A percentile compares a stretch with the other conserved stretches of the same genome.
phyloP scores from a whole-genome alignment of 2,113 vertebrate genomes.

The Ceyx margarethae region DNA sequence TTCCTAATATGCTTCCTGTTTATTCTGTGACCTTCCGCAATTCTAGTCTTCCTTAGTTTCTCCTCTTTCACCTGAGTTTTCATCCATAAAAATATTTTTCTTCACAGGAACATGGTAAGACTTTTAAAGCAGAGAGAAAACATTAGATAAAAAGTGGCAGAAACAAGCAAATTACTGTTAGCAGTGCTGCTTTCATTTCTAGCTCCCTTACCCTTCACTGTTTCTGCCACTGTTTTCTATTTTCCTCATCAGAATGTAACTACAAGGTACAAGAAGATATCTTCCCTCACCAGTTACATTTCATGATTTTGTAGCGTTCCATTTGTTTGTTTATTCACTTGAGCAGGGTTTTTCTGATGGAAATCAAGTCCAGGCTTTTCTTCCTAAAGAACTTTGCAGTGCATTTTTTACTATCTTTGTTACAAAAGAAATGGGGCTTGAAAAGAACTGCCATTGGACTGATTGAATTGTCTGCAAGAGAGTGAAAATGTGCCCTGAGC shows the following conservation, averaged over 20 bases:
- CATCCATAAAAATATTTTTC: not conserved
- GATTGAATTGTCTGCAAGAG: slow-evolving; percentile 51
- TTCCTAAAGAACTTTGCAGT: not conserved
- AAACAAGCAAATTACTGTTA: not conserved
- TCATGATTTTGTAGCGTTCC: not conserved
- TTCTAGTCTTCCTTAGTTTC: not conserved
- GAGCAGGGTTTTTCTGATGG: not conserved
- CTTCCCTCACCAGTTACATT: not conserved
- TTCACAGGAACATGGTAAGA: not conserved
- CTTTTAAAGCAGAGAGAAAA: not conserved
- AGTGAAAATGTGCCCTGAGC: slow-evolving; percentile 15
- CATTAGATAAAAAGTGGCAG: not conserved
- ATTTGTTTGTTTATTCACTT: slow-evolving; percentile 27
- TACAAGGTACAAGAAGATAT: not conserved
- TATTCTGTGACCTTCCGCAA: not conserved
- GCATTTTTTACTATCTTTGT: slow-evolving; percentile 31
- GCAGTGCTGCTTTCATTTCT: not conserved
- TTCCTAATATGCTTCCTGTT: not conserved
- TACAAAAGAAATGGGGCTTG: slow-evolving; percentile 12
- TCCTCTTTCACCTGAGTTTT: not conserved
- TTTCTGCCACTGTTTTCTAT: not conserved
- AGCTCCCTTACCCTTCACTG: not conserved
- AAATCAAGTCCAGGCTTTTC: slow-evolving; percentile 33
- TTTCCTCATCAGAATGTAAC: slow-evolving; percentile 29
- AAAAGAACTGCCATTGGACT: slow-evolving; percentile 27